These are phyloP conservation scores for Pollenia angustigena DNA, from an alignment of 2,888 invertebrate species.

Conservation along the genomic window DNA sequence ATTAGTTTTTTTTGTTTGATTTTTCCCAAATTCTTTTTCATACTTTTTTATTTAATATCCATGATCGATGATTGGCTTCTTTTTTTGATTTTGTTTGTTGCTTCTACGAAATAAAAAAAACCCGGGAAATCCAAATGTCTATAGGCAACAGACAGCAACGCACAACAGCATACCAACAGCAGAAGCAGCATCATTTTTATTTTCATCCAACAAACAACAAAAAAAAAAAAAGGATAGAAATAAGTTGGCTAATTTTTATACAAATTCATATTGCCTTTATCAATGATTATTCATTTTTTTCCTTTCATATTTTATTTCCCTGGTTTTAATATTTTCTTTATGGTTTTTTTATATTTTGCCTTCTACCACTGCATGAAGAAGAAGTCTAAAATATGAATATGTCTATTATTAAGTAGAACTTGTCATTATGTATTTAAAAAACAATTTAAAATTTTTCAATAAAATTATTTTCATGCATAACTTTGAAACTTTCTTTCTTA, in stretches of 20 bases:
- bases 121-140: constrained; percentile 50
- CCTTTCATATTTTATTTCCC: constrained; percentile 11
- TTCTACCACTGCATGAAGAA: constrained; percentile 5
- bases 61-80: constrained; percentile 69
- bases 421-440: constrained; percentile 72
- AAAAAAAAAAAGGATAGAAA: constrained; percentile 28
- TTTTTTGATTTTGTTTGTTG: constrained; percentile 54
- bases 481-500: constrained; percentile 49
- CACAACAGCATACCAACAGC: constrained; percentile 7
- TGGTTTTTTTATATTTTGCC: neutral
- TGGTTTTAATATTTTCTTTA: constrained; percentile 25
- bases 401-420: constrained; percentile 66
- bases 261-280: constrained; percentile 64
- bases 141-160: constrained; percentile 28
- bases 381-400: constrained; percentile 51
- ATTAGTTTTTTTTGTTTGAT: constrained; percentile 15
- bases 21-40: constrained; percentile 40
- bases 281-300: constrained; percentile 1
- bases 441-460: constrained; percentile 64
- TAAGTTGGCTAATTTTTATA: constrained; percentile 65
- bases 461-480: constrained; percentile 64
- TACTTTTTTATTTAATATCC: constrained; percentile 28
- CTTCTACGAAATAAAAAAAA: constrained; percentile 20
- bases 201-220: neutral
- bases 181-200: constrained; percentile 23